A percentile compares a stretch with the other conserved stretches of the same genome.
phyloP scores from a whole-genome alignment of 23 tunicate genomes.

The Halocynthia aurantium region DNA sequence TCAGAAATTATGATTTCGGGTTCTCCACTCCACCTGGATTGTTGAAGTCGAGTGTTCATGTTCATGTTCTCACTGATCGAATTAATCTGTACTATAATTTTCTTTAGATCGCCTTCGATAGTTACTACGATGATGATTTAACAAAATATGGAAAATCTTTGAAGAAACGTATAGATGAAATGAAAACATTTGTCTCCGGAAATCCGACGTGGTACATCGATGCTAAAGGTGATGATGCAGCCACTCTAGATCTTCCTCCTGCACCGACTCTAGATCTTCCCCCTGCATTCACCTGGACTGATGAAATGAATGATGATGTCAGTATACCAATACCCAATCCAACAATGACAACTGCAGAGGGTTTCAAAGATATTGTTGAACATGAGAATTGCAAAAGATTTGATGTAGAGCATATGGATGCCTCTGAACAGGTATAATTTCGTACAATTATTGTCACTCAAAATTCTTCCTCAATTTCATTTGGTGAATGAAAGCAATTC shows the following conservation, averaged over 20 bases:
- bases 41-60: neutral
- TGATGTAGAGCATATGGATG: too few relatives aligned
- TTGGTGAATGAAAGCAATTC: too few relatives aligned
- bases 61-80: neutral
- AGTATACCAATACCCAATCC: too few relatives aligned
- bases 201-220: conserved; percentile 45
- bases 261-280: too few relatives aligned
- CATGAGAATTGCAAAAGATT: too few relatives aligned
- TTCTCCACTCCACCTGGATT: neutral
- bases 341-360: too few relatives aligned
- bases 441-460: too few relatives aligned
- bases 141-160: conserved; percentile 31
- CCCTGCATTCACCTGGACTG: too few relatives aligned
- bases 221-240: neutral
- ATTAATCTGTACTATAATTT: neutral
- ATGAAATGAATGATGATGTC: too few relatives aligned
- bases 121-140: conserved; percentile 19
- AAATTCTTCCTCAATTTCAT: too few relatives aligned
- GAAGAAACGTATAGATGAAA: conserved; percentile 14
- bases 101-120: conserved; percentile 11
- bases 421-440: too few relatives aligned
- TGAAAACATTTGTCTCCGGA: conserved; percentile 18
- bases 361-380: too few relatives aligned
- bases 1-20: neutral
- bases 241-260: conserved; percentile 1